These are phyloP conservation scores for Coleophora deauratella DNA, from an alignment of 2,888 invertebrate species.

Conservation along the genomic window DNA sequence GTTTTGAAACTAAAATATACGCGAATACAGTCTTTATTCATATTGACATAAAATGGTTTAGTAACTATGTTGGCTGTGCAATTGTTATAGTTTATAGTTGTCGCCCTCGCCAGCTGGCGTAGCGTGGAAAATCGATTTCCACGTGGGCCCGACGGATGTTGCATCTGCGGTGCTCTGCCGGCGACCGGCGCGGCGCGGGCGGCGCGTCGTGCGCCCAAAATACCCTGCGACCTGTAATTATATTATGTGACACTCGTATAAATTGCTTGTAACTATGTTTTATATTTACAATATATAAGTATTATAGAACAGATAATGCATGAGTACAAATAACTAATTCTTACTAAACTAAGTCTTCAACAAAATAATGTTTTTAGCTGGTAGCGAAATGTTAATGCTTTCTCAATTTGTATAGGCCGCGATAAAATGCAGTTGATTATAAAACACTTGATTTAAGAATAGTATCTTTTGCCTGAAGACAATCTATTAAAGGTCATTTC, in stretches of 20 bases:
- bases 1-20: conserved; percentile 9
- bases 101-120: conserved; percentile 69
- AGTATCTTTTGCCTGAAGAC: no score
- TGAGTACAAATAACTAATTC: not conserved
- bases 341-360: no score
- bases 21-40: conserved; percentile 25
- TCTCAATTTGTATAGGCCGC: no score
- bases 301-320: not conserved
- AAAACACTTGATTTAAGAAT: no score
- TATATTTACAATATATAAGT: not conserved
- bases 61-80: conserved; percentile 17
- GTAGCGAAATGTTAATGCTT: no score
- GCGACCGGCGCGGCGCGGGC: no score
- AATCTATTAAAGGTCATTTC: no score
- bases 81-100: conserved; percentile 40
- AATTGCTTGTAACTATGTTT: no score
- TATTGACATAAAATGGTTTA: conserved; percentile 14
- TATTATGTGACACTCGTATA: conserved; percentile 10
- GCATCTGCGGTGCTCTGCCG: conserved; percentile 44
- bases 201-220: conserved; percentile 48
- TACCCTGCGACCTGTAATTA: conserved; percentile 45
- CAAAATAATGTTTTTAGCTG: no score
- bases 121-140: conserved; percentile 73
- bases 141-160: conserved; percentile 70
- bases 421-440: no score